phyloP scores from a whole-genome alignment of 2,888 invertebrate species.

The Synanthedon vespiformis region DNA sequence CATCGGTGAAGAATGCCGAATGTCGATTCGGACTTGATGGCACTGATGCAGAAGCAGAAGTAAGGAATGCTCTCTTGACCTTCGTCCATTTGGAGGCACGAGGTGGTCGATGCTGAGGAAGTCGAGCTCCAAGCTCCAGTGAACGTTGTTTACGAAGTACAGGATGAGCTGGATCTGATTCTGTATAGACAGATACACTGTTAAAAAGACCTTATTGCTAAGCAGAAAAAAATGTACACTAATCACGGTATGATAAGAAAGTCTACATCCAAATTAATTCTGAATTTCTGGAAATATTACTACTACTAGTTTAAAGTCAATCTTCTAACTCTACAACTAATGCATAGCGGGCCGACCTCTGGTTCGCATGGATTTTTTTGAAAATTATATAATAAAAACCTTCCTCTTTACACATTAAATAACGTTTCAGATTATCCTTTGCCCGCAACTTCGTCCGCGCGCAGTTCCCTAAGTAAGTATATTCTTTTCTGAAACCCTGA shows the following conservation, averaged over 20 bases:
- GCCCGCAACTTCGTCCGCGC: no score
- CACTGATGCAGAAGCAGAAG: constrained; percentile 71
- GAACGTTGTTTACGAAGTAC: constrained; percentile 61
- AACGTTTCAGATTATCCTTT: no score
- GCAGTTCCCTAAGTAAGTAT: no score
- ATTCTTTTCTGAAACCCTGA: no score
- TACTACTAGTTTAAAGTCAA: no score
- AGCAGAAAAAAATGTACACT: no score
- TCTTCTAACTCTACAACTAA: no score
- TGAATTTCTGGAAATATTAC: not conserved
- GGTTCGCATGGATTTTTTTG: no score
- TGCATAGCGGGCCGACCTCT: no score
- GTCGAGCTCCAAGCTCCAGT: constrained; percentile 53
- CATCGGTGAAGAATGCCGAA: constrained; percentile 76
- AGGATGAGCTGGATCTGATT: constrained; percentile 56
- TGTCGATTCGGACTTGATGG: constrained; percentile 77
- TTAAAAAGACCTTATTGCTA: no score
- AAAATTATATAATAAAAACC: no score
- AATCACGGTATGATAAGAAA: not conserved
- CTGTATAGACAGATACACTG: constrained; percentile 16
- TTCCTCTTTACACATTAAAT: no score
- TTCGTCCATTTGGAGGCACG: constrained; percentile 79
- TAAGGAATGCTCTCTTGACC: constrained; percentile 79
- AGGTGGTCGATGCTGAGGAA: constrained; percentile 63
- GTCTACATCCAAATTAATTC: not conserved